Conservation (phyloP, 2,113 vertebrate species). For the Lophochroa leadbeateri region DNA sequence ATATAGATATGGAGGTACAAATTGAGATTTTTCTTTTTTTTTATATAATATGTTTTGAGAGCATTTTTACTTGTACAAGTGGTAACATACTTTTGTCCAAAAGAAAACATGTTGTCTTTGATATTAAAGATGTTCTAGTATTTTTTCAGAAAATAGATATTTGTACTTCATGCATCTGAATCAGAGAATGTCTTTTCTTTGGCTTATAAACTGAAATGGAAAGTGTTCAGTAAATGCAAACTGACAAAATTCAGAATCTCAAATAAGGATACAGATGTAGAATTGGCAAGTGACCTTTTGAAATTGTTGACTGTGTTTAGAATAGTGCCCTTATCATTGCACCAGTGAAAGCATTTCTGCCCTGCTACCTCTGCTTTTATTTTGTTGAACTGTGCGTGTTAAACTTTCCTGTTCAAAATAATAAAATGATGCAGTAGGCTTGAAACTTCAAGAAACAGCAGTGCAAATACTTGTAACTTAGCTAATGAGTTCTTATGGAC, state of each 20-base stretch:
- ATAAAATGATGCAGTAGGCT: neutral
- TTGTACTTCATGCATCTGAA: neutral
- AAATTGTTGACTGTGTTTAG: neutral
- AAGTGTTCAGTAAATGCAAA: neutral
- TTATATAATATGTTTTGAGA: neutral
- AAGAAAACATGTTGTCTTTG: neutral
- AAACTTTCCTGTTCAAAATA: neutral
- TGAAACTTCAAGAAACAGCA: neutral
- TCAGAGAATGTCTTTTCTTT: neutral
- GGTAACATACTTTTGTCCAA: neutral
- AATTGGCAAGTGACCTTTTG: neutral
- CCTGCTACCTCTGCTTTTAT: slow-evolving; percentile 7
- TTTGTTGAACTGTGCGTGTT: slow-evolving; percentile 21
- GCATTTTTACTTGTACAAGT: neutral
- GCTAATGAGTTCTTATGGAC: neutral
- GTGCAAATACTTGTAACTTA: neutral
- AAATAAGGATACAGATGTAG: neutral
- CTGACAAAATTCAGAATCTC: neutral
- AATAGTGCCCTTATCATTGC: neutral
- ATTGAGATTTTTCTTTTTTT: neutral
- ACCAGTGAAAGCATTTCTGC: slow-evolving; percentile 22
- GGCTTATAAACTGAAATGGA: neutral
- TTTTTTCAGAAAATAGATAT: neutral
- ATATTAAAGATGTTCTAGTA: neutral
- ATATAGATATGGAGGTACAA: neutral